Percentiles rank a stretch among this genome's conserved stretches.
These are phyloP conservation scores for Aldabrachelys gigantea DNA, from an alignment of 2,113 vertebrate genomes.

Conservation along the genomic window DNA sequence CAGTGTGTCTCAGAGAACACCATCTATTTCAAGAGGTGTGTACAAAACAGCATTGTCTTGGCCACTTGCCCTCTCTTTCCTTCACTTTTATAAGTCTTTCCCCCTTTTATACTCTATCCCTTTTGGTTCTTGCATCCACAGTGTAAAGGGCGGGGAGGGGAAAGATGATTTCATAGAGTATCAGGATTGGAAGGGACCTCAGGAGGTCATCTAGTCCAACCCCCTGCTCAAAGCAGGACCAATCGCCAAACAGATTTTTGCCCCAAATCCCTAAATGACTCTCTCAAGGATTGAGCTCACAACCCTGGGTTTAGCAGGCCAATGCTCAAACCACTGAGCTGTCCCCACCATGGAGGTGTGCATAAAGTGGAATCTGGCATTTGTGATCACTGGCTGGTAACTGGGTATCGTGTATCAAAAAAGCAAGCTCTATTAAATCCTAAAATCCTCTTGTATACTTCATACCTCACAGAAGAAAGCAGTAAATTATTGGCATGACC, in stretches of 20 bases:
- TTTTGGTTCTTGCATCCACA: slow-evolving; percentile 11
- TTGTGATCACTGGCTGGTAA: slow-evolving; percentile 24
- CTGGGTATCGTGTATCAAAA: not conserved
- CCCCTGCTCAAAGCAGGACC: too few species aligned
- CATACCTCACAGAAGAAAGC: not conserved
- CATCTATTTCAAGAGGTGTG: slow-evolving; percentile 8
- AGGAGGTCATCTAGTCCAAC: too few species aligned
- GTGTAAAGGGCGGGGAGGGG: not conserved
- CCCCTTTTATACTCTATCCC: slow-evolving; percentile 1
- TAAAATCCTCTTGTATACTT: not conserved
- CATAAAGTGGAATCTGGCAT: slow-evolving; percentile 41
- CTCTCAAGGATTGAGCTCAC: too few species aligned
- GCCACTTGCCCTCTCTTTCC: not conserved
- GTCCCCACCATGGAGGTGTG: slow-evolving; percentile 47
- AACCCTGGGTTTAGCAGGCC: too few species aligned
- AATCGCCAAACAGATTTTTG: too few species aligned
- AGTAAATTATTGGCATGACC: not conserved
- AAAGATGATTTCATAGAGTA: slow-evolving; percentile 38
- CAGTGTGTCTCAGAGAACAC: not conserved
- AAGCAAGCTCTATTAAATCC: not conserved
- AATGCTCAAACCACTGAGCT: too few species aligned
- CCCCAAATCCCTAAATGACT: too few species aligned
- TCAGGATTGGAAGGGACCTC: too few species aligned
- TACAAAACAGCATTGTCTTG: not conserved
- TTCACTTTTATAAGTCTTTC: slow-evolving; percentile 8